Evolutionary conservation across 1,140 invertebrate genomes (phyloP).

Genomic region (Apis dorsata): DNA sequence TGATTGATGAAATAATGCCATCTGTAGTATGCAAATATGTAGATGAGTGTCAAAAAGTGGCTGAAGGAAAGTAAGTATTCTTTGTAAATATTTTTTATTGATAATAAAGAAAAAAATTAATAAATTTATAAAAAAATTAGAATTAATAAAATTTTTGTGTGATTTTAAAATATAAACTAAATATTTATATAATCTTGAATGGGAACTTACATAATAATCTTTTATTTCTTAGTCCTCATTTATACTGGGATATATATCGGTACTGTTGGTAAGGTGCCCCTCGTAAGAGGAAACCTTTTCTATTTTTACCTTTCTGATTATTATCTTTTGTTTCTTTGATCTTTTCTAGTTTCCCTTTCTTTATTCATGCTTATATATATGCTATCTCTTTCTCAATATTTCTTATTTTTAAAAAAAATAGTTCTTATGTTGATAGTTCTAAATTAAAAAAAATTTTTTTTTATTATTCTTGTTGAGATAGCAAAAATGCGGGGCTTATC

Average conservation of each 20-base stretch:
- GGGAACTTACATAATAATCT: constrained; percentile 67
- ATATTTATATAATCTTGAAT: constrained; percentile 31
- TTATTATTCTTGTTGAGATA: constrained; percentile 58
- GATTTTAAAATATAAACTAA: constrained; percentile 41
- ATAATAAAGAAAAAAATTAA: constrained; percentile 1
- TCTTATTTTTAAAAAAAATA: background rate
- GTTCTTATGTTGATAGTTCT: background rate
- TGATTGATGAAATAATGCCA: constrained; percentile 82
- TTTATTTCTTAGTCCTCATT: constrained; percentile 77
- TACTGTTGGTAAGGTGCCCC: constrained; percentile 79
- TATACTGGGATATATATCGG: constrained; percentile 77
- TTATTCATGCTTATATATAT: constrained; percentile 56
- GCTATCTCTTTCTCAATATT: constrained; percentile 48
- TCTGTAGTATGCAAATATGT: constrained; percentile 81
- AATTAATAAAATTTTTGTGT: constrained; percentile 14
- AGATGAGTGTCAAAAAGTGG: constrained; percentile 81
- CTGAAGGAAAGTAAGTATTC: constrained; percentile 81
- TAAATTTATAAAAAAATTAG: background rate
- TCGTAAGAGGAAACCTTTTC: constrained; percentile 68
- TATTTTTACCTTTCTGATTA: constrained; percentile 60
- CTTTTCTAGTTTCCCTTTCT: constrained; percentile 49
- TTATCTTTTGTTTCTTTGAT: constrained; percentile 54
- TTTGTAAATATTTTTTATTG: background rate
- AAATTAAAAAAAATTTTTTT: background rate
- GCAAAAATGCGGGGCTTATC: constrained; percentile 70